phyloP scores from a whole-genome alignment of 1,140 invertebrate species.

The Latrodectus geometricus region DNA sequence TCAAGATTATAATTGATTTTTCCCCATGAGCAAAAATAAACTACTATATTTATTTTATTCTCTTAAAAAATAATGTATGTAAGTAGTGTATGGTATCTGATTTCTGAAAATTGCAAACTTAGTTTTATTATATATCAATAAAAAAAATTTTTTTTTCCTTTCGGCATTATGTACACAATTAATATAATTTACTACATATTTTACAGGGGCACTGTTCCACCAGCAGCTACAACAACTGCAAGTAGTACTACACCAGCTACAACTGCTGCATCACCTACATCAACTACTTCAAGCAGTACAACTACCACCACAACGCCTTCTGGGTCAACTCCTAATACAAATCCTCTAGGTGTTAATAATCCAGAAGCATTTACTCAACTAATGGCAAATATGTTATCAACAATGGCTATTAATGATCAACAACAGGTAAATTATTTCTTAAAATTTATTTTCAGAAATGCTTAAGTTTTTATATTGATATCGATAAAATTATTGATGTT shows the following conservation, averaged over 20 bases:
- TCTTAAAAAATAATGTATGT: too few relatives aligned
- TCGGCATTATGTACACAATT: not conserved
- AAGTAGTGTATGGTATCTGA: too few relatives aligned
- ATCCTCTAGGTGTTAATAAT: conserved; percentile 62
- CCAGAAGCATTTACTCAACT: conserved; percentile 68
- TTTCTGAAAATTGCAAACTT: too few relatives aligned
- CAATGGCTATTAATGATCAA: conserved; percentile 45
- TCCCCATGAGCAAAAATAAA: too few relatives aligned
- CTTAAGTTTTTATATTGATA: too few relatives aligned
- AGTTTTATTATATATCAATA: too few relatives aligned
- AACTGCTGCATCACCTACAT: conserved; percentile 14
- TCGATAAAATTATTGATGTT: too few relatives aligned
- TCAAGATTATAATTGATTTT: too few relatives aligned
- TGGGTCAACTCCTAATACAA: conserved; percentile 7
- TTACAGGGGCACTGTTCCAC: conserved; percentile 2
- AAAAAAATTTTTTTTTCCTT: not conserved
- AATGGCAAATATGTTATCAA: conserved; percentile 87
- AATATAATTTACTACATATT: not conserved
- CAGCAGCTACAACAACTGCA: not conserved
- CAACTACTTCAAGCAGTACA: not conserved
- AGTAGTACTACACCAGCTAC: conserved; percentile 4
- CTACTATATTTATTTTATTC: too few relatives aligned
- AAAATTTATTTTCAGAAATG: too few relatives aligned
- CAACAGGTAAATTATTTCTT: not conserved
- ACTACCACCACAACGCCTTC: conserved; percentile 22